A percentile compares a stretch with the other conserved stretches of the same genome.
Evolutionary conservation across 2,113 vertebrate genomes (phyloP).

Genomic region (Sus scrofa): DNA sequence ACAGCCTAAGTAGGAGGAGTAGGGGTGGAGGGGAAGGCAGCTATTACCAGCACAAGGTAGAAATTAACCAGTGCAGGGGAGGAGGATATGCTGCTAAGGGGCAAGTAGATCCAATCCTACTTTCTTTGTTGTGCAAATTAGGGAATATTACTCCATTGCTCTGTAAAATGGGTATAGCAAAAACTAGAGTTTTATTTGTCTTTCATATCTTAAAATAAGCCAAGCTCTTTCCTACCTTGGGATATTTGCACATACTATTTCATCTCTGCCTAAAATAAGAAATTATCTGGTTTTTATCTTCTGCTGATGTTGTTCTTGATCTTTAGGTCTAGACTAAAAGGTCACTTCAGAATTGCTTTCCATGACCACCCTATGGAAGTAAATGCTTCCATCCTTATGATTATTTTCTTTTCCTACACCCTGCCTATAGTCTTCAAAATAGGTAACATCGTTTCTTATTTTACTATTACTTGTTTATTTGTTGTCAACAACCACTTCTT

Average conservation of each 20-base stretch:
- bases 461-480: neutral
- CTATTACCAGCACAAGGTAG: neutral
- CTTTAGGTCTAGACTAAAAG: neutral
- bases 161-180: neutral
- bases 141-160: neutral
- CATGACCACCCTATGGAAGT: neutral
- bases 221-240: neutral
- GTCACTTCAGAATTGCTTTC: neutral
- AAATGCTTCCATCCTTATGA: neutral
- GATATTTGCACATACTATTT: neutral
- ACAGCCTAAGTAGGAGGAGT: neutral
- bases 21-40: neutral
- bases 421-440: neutral
- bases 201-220: constrained; percentile 35
- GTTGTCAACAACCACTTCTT: neutral
- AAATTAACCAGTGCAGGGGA: neutral
- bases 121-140: neutral
- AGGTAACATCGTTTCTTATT: neutral
- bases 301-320: neutral
- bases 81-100: neutral
- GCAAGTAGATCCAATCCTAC: neutral
- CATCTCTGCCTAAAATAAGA: neutral
- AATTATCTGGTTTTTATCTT: neutral
- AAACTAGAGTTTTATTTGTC: neutral
- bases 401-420: neutral